A percentile compares a stretch with the other conserved stretches of the same genome.
These are phyloP conservation scores for Solen grandis DNA, from an alignment of 1,140 invertebrate species.

Conservation along the genomic window DNA sequence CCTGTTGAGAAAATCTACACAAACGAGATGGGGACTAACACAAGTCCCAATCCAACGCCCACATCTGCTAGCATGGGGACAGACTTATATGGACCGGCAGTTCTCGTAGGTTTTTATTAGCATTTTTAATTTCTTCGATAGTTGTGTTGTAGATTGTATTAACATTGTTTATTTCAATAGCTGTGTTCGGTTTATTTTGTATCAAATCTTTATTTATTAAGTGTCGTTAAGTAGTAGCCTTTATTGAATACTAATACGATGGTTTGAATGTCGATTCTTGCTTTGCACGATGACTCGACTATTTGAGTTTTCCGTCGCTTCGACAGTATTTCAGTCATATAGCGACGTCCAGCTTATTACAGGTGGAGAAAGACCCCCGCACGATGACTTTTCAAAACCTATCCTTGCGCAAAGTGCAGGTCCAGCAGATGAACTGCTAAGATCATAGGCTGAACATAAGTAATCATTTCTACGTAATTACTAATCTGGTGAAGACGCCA, in stretches of 20 bases:
- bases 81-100: constrained; percentile 97
- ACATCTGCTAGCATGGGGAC: constrained; percentile 95
- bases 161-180: background rate
- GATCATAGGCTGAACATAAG: no score
- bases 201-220: background rate
- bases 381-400: no score
- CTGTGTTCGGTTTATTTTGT: no score
- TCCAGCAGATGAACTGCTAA: no score
- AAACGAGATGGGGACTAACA: constrained; percentile 93
- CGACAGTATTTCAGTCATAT: no score
- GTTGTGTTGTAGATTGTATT: background rate
- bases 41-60: constrained; percentile 95
- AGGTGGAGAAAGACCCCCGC: no score
- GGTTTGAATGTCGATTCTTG: background rate
- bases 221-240: background rate
- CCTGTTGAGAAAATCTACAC: constrained; percentile 88
- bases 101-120: constrained; percentile 84
- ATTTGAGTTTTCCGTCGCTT: no score
- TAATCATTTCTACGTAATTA: no score
- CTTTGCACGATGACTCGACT: no score
- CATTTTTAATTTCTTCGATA: background rate
- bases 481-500: no score
- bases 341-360: no score
- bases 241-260: background rate
- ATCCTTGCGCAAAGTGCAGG: no score